Base-by-base conservation (phyloP, 2,888 invertebrate genomes). In the Serrognathus titanus region DNA sequence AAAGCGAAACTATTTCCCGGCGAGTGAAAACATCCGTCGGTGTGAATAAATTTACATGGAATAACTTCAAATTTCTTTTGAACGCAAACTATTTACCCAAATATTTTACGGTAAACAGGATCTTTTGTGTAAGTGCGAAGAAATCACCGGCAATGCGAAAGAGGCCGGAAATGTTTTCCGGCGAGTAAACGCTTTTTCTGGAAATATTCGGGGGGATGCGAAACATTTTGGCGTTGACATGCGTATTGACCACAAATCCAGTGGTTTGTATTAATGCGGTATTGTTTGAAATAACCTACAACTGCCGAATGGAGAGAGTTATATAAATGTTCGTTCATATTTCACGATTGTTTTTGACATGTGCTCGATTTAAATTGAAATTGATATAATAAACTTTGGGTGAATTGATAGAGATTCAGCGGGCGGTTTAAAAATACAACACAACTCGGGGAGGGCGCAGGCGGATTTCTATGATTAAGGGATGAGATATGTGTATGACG, bases 401-500 rank as follows among this genome's bases (percentile, higher is more conserved):
- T 52, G 55, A 46, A 60, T 57, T 60, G 60, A 57, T 40, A 49
- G 24, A 31, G 54, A 57, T 57, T 54, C 57, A 54, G 55, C 55
- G 51, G 51, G 47, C 38, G 54, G 36, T 45, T 20, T 24, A 48
- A 53, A 43, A 43, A 51, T 53, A 57, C 41, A 11, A 45, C 24
- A 35, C 38, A 43, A 43, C 49, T 45, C 51, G 55, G 57, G 48
- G 47, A 57, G 57, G 48, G 47, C 40, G 51, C 39, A 47, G 51
- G 47, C 51, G 54, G 52, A 59, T 60, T 55, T 55, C 48, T 53
- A 59, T 62, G 65, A 66, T 67, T 66, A 67, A 65, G 57, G 67
- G 63, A 66, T 65, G 64, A 67, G 65, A 66, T 66, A 66, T 67
- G 66, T 65, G 66, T 62, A 66, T 64, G 62, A 64, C 57, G 64